Conservation (phyloP, 2,888 invertebrate genomes). For the Coremacera marginata region DNA sequence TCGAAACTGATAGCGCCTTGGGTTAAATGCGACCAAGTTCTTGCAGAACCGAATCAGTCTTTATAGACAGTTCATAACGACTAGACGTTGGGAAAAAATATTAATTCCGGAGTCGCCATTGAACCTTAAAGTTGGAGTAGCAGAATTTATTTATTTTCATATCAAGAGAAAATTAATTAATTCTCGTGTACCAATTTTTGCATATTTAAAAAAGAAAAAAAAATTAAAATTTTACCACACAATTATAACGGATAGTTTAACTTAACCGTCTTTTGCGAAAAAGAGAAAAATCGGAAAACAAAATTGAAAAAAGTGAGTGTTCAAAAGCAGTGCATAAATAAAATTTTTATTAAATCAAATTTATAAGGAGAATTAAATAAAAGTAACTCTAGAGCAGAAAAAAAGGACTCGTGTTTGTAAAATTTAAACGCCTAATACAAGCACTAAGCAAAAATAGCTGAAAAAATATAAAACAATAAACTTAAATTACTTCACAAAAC, state of each 20-base stretch:
- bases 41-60: slow-evolving; percentile 49
- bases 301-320: neutral
- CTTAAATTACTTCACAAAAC: no score
- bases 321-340: neutral
- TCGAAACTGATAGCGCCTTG: slow-evolving; percentile 20
- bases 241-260: neutral
- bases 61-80: slow-evolving; percentile 51
- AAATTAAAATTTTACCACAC: neutral
- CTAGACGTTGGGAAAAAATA: slow-evolving; percentile 42
- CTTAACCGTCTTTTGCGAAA: neutral
- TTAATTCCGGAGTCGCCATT: slow-evolving; percentile 32
- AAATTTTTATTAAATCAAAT: no score
- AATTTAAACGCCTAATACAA: no score
- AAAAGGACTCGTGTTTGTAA: neutral
- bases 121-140: slow-evolving; percentile 27
- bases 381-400: neutral
- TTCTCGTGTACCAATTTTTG: no score
- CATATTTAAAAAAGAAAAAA: neutral
- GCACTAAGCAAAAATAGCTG: no score
- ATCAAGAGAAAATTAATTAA: neutral
- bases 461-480: no score
- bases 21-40: slow-evolving; percentile 50
- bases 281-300: neutral
- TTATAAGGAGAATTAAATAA: neutral
- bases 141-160: slow-evolving; percentile 2